Percentiles rank a stretch among this genome's conserved stretches.
These are phyloP conservation scores for Isurus oxyrinchus DNA, from an alignment of 2,113 vertebrate genomes.

Conservation along the genomic window DNA sequence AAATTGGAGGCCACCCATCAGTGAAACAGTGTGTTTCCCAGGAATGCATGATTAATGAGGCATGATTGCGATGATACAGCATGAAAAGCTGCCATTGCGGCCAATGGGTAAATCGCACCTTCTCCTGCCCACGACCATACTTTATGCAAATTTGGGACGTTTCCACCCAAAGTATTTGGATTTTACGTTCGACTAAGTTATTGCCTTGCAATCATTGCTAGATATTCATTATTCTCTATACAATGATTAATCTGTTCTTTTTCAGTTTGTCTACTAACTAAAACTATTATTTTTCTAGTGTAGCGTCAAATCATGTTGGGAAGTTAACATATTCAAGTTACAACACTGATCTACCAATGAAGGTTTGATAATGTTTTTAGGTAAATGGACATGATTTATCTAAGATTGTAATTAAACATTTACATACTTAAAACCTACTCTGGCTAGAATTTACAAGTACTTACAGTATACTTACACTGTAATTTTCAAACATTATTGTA, in stretches of 20 bases:
- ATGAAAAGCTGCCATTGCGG: no score
- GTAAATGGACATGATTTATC: background rate
- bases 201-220: background rate
- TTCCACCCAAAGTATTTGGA: background rate
- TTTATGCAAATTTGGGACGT: no score
- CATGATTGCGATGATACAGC: no score
- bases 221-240: background rate
- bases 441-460: background rate
- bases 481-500: background rate
- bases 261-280: no score
- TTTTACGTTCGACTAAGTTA: background rate
- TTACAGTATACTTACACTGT: background rate
- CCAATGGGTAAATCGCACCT: no score
- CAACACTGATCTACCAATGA: background rate
- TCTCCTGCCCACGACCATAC: no score
- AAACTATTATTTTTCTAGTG: background rate
- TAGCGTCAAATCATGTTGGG: background rate
- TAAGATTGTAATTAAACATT: background rate
- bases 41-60: no score
- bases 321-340: background rate
- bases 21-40: no score
- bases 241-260: background rate
- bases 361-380: background rate
- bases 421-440: background rate
- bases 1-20: no score